These are phyloP conservation scores for Calonectris borealis DNA, from an alignment of 2,113 vertebrate genomes.

Conservation along the genomic window DNA sequence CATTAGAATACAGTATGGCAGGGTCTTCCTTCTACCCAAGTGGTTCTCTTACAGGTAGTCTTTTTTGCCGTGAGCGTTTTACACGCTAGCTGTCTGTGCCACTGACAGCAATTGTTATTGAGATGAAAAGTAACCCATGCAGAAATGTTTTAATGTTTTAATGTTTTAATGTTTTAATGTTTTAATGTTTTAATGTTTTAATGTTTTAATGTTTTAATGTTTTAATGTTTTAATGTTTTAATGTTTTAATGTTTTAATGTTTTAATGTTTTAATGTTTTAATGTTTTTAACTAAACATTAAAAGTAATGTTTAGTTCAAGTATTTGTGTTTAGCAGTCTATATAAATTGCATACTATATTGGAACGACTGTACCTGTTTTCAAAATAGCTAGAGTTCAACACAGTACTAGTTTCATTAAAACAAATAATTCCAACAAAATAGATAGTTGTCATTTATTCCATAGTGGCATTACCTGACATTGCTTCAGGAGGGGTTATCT, in stretches of 20 bases:
- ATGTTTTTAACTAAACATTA: too few species aligned
- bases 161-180: too few species aligned
- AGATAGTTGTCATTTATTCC: not conserved
- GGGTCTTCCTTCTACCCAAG: not conserved
- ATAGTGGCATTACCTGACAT: not conserved
- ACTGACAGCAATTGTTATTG: fast-evolving
- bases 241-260: too few species aligned
- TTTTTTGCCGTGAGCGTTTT: not conserved
- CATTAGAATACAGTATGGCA: not conserved
- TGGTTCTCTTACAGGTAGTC: not conserved
- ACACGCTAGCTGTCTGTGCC: not conserved
- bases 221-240: too few species aligned
- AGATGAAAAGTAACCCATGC: not conserved
- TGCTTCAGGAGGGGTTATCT: not conserved
- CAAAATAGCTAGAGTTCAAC: not conserved
- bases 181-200: too few species aligned
- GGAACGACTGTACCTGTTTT: not conserved
- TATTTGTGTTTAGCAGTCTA: not conserved
- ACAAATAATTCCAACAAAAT: not conserved
- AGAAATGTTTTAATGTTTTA: too few species aligned
- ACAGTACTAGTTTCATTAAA: not conserved
- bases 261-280: too few species aligned
- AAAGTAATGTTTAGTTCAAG: not conserved
- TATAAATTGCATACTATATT: not conserved
- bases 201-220: too few species aligned